Percentiles rank a stretch among this genome's conserved stretches.
These are phyloP conservation scores for Nebria brevicollis DNA, from an alignment of 2,888 invertebrate genomes.

Conservation along the genomic window DNA sequence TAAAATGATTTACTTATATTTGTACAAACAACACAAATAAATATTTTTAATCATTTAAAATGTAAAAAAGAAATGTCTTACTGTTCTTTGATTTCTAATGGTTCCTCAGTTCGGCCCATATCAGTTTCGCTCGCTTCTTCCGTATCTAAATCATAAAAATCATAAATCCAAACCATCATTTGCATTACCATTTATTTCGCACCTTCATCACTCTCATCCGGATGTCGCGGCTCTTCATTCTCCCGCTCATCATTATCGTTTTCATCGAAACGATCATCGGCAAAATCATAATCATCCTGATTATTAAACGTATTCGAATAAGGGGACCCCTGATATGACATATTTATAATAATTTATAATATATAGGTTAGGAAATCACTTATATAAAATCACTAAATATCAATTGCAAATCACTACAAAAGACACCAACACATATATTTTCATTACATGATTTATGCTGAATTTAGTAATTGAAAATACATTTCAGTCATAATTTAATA, in stretches of 20 bases:
- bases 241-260: conserved; percentile 73
- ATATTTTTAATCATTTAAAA: too few relatives aligned
- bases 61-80: conserved; percentile 62
- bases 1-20: too few relatives aligned
- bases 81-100: conserved; percentile 89
- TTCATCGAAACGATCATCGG: conserved; percentile 78
- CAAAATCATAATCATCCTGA: conserved; percentile 77
- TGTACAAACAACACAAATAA: too few relatives aligned
- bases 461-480: too few relatives aligned
- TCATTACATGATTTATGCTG: too few relatives aligned
- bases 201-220: conserved; percentile 71
- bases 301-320: conserved; percentile 70
- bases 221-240: conserved; percentile 67
- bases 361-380: too few relatives aligned
- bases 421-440: too few relatives aligned
- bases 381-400: too few relatives aligned
- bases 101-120: conserved; percentile 81
- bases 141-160: conserved; percentile 72
- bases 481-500: neutral
- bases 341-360: conserved; percentile 52
- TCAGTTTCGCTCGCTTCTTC: conserved; percentile 98
- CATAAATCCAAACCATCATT: conserved; percentile 2
- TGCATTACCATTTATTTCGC: neutral
- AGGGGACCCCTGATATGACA: conserved; percentile 76
- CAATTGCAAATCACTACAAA: too few relatives aligned